Conservation (phyloP, 2,888 invertebrate species). For the Atrina japonica region DNA sequence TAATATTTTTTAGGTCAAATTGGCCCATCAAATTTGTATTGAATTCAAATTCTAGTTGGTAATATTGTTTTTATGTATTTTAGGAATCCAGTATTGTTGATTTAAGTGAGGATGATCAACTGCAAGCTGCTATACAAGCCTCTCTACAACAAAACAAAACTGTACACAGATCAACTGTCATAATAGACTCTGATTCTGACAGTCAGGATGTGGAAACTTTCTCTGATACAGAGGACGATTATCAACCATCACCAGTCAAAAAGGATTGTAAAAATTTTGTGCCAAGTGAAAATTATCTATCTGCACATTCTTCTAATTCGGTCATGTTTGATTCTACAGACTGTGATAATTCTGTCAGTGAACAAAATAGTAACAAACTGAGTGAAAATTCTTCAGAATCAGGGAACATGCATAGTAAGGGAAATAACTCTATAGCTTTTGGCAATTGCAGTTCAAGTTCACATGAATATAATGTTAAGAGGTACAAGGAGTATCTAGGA, state of each 20-base stretch:
- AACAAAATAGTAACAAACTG: too few relatives aligned
- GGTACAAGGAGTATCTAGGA: neutral
- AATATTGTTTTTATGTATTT: constrained; percentile 3
- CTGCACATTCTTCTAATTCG: too few relatives aligned
- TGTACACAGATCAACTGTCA: constrained; percentile 31
- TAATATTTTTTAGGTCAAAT: too few relatives aligned
- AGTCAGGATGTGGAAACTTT: constrained; percentile 79
- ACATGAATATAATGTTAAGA: neutral
- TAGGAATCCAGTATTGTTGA: constrained; percentile 78
- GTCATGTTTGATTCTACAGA: too few relatives aligned
- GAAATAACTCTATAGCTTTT: neutral
- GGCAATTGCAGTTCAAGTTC: neutral
- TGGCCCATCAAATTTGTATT: too few relatives aligned
- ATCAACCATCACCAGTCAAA: constrained; percentile 44
- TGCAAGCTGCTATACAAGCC: constrained; percentile 81
- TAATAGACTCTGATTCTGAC: constrained; percentile 66
- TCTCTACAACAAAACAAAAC: constrained; percentile 71
- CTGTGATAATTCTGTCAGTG: too few relatives aligned
- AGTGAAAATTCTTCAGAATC: neutral
- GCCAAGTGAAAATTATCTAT: too few relatives aligned
- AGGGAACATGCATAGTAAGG: neutral
- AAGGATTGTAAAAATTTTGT: constrained; percentile 10
- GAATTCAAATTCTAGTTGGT: too few relatives aligned
- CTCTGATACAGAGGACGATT: constrained; percentile 77
- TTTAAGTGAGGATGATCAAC: constrained; percentile 81